phyloP scores from a whole-genome alignment of 2,113 vertebrate genomes.

The Vidua macroura region DNA sequence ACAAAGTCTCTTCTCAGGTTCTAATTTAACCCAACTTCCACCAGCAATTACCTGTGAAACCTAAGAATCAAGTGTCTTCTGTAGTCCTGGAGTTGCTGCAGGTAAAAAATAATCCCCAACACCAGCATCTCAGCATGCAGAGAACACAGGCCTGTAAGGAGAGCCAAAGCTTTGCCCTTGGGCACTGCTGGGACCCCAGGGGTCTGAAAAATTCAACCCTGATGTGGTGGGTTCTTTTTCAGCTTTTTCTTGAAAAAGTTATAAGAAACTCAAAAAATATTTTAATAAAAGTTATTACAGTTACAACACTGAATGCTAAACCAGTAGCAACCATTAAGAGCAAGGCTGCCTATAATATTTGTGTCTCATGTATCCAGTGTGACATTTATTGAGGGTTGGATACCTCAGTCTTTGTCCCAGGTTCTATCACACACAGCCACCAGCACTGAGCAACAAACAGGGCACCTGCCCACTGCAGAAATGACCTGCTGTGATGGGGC shows the following conservation, averaged over 20 bases:
- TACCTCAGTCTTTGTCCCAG: neutral
- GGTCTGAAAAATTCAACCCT: neutral
- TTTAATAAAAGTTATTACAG: neutral
- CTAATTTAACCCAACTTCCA: neutral
- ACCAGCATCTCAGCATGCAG: neutral
- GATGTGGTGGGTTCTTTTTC: neutral
- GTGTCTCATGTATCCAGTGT: neutral
- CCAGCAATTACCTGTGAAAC: neutral
- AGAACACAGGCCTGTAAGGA: neutral
- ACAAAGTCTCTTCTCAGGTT: neutral
- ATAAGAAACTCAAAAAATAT: neutral
- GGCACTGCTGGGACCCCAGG: neutral
- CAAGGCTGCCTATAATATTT: neutral
- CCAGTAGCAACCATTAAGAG: neutral
- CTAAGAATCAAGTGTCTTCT: neutral
- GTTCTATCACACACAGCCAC: neutral
- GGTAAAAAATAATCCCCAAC: neutral
- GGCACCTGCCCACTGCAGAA: neutral
- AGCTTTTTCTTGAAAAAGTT: neutral
- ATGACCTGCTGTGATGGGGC: rapidly evolving
- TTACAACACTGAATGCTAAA: neutral
- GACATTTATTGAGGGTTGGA: neutral
- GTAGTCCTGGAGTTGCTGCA: neutral
- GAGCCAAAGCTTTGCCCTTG: neutral
- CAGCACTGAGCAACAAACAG: neutral